Evolutionary conservation across 2,113 vertebrate species (phyloP).

Genomic region (Lepus europaeus): DNA sequence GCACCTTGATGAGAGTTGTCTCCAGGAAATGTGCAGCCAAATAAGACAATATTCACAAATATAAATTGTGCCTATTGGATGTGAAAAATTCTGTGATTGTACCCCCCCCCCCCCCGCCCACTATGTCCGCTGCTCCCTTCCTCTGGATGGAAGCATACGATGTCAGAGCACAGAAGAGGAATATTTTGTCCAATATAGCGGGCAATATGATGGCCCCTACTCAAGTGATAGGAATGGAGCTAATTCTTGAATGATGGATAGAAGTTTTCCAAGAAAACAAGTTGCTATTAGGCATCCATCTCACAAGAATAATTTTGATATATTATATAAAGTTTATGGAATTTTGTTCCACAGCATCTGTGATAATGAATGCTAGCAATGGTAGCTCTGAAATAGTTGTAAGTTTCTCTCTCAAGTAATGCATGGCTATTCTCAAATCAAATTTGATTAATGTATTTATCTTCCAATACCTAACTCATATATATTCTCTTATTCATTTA

Average conservation of each 20-base stretch:
- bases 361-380: neutral
- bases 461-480: neutral
- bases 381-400: neutral
- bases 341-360: neutral
- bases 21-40: neutral
- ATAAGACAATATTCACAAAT: neutral
- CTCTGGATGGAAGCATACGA: neutral
- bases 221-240: neutral
- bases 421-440: neutral
- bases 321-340: neutral
- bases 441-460: slow-evolving; percentile 13
- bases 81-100: neutral
- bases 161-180: neutral
- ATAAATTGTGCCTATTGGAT: neutral
- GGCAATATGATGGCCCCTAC: neutral
- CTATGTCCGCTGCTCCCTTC: neutral
- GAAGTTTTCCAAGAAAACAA: neutral
- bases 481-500: neutral
- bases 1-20: neutral
- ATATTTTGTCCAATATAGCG: neutral
- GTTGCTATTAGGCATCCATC: neutral
- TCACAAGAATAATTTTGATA: neutral
- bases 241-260: neutral
- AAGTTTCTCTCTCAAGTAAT: neutral
- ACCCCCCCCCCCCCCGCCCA: fast-evolving